Evolutionary conservation across 2,888 invertebrate species (phyloP), one percentile per base, ranked within the genome.

Genomic region (Phasia obesa): DNA sequence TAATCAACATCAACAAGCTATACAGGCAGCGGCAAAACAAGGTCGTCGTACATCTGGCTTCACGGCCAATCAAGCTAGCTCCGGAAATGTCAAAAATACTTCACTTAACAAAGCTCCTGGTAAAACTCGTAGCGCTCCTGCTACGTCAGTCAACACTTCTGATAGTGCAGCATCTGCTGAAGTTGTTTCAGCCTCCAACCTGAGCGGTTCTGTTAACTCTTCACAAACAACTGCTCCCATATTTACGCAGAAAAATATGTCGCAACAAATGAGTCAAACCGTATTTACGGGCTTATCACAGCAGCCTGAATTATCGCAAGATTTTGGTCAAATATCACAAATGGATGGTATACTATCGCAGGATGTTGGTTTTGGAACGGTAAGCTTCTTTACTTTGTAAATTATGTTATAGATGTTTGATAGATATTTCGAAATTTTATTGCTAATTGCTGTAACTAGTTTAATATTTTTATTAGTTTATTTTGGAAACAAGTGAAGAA

Each of bases 331-430:
- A 83, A 91, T 91, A 78, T 98, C 98, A 67, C 98, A 98, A 93
- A 97, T 97, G 93, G 98, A 98, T 91, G 97, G 97, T 74, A 94
- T 98, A 88, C 93, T 98, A 88, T 98, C 98, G 64, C 98, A 98
- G 93, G 98, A 97, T 85, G 90, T 88, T 31, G 80, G 87, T 77
- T 90, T 90, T 59, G 88, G 87, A 75, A 87, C 87, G 86, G 91
- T 90, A 82, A 87, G 89, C 87, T 38, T 15, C 9, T 31, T 7
- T 9, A 7, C n/a, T n/a, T n/a, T n/a, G n/a, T n/a, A n/a, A n/a
- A n/a, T n/a, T n/a, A n/a, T n/a, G n/a, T n/a, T n/a, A n/a, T n/a
- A n/a, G n/a, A n/a, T n/a, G n/a, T n/a, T n/a, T n/a, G n/a, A n/a
- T n/a, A n/a, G n/a, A n/a, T n/a, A n/a, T n/a, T n/a, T n/a, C n/a